Evolutionary conservation across 2,888 invertebrate species (phyloP).

Genomic region (Pristionchus fissidentatus): DNA sequence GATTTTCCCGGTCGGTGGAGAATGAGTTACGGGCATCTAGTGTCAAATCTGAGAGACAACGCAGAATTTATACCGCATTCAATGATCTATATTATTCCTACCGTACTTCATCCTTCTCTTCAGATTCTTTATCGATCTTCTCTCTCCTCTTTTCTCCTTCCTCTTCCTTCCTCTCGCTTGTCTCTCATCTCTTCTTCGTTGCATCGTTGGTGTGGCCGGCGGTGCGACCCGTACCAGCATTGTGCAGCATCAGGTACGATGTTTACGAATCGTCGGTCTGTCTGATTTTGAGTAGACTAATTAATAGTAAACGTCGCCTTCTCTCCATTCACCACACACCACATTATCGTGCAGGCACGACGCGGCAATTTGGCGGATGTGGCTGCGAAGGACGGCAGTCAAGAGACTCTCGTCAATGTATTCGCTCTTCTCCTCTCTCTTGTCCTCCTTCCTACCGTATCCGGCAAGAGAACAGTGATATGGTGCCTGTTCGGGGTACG

Average conservation of each 20-base stretch:
- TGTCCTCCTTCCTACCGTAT: constrained; percentile 63
- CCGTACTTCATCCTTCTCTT: too few species aligned
- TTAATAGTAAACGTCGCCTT: neutral
- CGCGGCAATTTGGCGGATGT: constrained; percentile 92
- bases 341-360: constrained; percentile 80
- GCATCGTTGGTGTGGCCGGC: constrained; percentile 86
- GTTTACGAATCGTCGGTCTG: neutral
- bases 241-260: constrained; percentile 86
- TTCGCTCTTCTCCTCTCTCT: constrained; percentile 53
- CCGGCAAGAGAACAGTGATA: constrained; percentile 72
- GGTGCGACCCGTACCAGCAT: constrained; percentile 92
- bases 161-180: constrained; percentile 75
- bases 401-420: constrained; percentile 95
- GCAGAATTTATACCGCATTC: too few species aligned
- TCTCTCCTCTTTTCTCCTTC: constrained; percentile 81
- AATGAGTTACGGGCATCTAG: too few species aligned
- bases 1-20: neutral
- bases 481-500: constrained; percentile 82
- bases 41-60: too few species aligned
- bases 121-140: constrained; percentile 86
- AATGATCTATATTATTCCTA: too few species aligned
- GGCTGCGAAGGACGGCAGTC: constrained; percentile 87
- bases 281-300: neutral
- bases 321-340: neutral
- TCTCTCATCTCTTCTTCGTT: constrained; percentile 75